Evolutionary conservation across 2,888 invertebrate species (phyloP).

Genomic region (Polylopha cassiicola): DNA sequence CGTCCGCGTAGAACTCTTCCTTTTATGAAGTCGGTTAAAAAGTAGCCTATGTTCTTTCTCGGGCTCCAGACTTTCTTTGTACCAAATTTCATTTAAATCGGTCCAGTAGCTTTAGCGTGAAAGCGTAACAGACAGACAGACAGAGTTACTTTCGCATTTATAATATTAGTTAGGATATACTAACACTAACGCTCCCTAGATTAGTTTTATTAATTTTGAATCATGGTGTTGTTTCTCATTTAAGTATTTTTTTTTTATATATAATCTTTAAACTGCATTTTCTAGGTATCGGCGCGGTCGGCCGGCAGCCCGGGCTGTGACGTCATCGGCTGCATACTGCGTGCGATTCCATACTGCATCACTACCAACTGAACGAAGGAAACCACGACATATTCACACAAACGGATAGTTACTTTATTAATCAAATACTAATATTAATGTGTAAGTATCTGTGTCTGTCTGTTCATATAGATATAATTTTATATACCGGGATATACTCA

Average conservation of each 20-base stretch:
- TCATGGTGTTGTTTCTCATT: neutral
- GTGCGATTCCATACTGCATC: conserved; percentile 64
- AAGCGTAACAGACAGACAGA: too few relatives aligned
- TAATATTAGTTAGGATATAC: neutral
- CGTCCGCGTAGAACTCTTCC: too few relatives aligned
- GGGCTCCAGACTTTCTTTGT: too few relatives aligned
- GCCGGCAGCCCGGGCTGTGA: conserved; percentile 51
- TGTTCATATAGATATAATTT: too few relatives aligned
- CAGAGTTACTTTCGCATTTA: too few relatives aligned
- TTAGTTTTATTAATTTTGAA: neutral
- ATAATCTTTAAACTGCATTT: conserved; percentile 7
- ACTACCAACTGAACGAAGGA: conserved; percentile 40
- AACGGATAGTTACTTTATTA: neutral
- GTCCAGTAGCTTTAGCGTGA: too few relatives aligned
- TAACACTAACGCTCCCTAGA: neutral
- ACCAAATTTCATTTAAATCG: too few relatives aligned
- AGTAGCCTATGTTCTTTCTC: too few relatives aligned
- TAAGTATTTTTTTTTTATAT: neutral
- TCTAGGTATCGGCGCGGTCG: conserved; percentile 50
- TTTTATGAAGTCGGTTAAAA: too few relatives aligned
- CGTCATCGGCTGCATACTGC: conserved; percentile 60
- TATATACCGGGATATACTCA: too few relatives aligned
- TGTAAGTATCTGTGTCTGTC: too few relatives aligned
- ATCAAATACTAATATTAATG: neutral
- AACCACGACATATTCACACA: neutral